Evolutionary conservation across 2,797 vertebrate genomes (phyloP).

Genomic region (Tragopan temminckii): DNA sequence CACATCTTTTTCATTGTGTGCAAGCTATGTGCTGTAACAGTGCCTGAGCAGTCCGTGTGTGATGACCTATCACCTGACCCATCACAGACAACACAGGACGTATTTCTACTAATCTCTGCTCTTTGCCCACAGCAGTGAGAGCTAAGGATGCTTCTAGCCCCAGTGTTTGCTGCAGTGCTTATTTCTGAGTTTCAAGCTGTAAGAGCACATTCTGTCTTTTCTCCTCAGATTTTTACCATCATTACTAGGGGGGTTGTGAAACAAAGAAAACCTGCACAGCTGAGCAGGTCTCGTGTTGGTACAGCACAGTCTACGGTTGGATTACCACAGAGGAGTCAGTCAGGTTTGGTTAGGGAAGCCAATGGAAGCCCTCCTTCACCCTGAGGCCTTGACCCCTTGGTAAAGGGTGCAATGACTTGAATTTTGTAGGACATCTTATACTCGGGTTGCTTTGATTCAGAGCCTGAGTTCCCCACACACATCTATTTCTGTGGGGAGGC

Average conservation of each 20-base stretch:
- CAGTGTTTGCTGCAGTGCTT: background rate
- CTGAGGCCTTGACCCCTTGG: background rate
- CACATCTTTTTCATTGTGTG: constrained; percentile 22
- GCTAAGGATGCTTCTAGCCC: background rate
- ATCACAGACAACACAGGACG: background rate
- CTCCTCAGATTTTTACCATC: background rate
- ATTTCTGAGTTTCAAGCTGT: background rate
- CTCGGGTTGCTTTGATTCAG: background rate
- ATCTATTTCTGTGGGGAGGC: background rate
- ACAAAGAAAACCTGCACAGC: background rate
- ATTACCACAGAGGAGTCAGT: background rate
- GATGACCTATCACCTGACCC: background rate
- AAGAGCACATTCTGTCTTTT: background rate
- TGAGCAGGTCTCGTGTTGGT: background rate
- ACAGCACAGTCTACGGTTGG: background rate
- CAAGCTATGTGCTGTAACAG: accelerated
- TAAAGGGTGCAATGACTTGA: background rate
- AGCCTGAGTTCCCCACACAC: accelerated
- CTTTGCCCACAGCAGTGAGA: background rate
- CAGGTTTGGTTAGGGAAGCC: background rate
- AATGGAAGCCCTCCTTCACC: background rate
- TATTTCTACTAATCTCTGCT: background rate
- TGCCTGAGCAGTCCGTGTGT: background rate
- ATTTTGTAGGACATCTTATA: background rate
- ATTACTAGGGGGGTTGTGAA: background rate